Conservation (phyloP, 2,113 vertebrate genomes). For the Reinhardtius hippoglossoides region DNA sequence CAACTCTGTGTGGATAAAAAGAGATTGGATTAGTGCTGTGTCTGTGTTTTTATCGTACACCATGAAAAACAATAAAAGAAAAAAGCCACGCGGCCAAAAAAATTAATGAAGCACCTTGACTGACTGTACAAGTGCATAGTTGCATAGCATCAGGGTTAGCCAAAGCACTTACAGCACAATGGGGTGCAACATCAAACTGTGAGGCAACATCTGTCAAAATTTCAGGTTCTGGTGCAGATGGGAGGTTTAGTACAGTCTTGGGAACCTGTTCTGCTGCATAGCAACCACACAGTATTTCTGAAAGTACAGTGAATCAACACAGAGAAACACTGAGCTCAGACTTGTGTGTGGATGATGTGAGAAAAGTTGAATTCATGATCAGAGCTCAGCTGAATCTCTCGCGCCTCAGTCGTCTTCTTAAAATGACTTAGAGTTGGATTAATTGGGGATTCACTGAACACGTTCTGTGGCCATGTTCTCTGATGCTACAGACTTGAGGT, state of each 20-base stretch:
- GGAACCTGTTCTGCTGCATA: conserved; percentile 25
- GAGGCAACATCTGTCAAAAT: conserved; percentile 54
- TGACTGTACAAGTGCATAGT: conserved; percentile 6
- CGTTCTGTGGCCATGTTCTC: not conserved
- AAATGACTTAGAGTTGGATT: conserved; percentile 24
- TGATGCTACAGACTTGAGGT: conserved; percentile 11
- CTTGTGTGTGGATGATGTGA: not conserved
- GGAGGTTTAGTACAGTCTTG: conserved; percentile 13
- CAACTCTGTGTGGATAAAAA: conserved; percentile 12
- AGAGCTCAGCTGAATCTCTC: not conserved
- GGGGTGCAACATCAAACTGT: conserved; percentile 32
- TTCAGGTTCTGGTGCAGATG: conserved; percentile 11
- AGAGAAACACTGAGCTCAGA: conserved; percentile 19
- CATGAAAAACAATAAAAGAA: conserved; percentile 11
- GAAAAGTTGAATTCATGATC: not conserved
- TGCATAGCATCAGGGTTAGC: conserved; percentile 29
- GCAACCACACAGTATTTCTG: not conserved
- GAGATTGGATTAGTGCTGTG: conserved; percentile 13
- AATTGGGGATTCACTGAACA: conserved; percentile 28
- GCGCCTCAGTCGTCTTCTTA: conserved; percentile 5
- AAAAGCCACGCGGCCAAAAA: not conserved
- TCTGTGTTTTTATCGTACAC: not conserved
- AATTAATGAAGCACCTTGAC: conserved; percentile 48
- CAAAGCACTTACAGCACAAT: conserved; percentile 33
- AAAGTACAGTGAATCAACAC: conserved; percentile 12